Conservation (phyloP, 2,797 vertebrate genomes). For the Rhinogobio ventralis region DNA sequence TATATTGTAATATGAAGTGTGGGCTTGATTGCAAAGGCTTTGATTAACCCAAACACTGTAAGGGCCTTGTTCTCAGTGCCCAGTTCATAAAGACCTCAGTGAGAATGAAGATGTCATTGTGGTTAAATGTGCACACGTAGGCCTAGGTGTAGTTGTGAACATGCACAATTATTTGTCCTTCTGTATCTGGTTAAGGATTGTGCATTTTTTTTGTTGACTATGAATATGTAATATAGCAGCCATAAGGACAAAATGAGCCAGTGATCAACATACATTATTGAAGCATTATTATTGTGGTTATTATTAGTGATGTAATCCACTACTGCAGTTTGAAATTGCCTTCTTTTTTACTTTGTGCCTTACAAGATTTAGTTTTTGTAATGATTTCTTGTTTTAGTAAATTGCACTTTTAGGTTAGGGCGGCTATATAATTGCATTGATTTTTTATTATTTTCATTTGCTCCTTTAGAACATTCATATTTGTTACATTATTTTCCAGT, state of each 20-base stretch:
- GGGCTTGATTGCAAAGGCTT: neutral
- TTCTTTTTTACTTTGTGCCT: neutral
- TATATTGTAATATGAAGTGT: slow-evolving; percentile 5
- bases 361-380: neutral
- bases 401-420: neutral
- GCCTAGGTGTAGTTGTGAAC: neutral
- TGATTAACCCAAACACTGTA: neutral
- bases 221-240: neutral
- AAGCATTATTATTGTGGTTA: slow-evolving; percentile 4
- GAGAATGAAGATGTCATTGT: neutral
- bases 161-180: neutral
- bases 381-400: neutral
- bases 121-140: neutral
- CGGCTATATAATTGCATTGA: slow-evolving; percentile 6
- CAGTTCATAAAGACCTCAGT: neutral
- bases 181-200: neutral
- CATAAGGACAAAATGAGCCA: neutral
- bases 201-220: neutral
- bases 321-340: neutral
- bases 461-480: neutral
- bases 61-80: neutral
- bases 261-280: neutral
- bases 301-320: neutral
- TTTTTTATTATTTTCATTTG: neutral
- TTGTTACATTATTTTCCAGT: slow-evolving; percentile 6